Conservation (phyloP, 2,113 vertebrate species). For the Hyaena hyaena region DNA sequence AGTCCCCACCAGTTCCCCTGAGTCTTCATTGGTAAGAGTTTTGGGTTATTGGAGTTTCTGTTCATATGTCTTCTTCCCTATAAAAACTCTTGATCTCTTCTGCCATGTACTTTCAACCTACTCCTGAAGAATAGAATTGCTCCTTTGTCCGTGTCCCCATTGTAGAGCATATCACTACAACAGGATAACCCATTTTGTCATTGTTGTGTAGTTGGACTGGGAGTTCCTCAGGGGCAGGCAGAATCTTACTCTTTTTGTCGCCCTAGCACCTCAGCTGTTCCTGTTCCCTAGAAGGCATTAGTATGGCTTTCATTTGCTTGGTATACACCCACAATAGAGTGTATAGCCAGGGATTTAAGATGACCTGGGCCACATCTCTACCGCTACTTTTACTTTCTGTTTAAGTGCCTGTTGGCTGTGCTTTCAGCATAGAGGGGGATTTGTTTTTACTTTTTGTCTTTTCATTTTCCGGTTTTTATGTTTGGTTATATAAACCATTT, state of each 20-base stretch:
- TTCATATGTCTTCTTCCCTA: slow-evolving; percentile 22
- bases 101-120: not conserved
- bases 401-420: not conserved
- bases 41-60: slow-evolving; percentile 17
- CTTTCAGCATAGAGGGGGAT: not conserved
- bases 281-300: not conserved
- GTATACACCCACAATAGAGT: not conserved
- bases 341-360: slow-evolving; percentile 14
- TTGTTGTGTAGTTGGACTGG: not conserved
- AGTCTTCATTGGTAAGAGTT: not conserved
- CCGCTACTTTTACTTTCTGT: not conserved
- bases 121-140: not conserved
- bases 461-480: slow-evolving; percentile 32
- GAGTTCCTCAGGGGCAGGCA: not conserved
- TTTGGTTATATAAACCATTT: slow-evolving; percentile 25
- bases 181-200: not conserved
- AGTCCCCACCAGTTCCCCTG: not conserved
- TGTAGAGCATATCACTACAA: not conserved
- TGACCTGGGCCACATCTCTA: not conserved
- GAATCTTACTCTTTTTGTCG: not conserved
- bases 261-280: not conserved
- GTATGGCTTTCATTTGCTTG: not conserved
- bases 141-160: not conserved
- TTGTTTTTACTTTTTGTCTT: slow-evolving; percentile 23
- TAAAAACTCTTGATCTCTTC: not conserved